A percentile compares a stretch with the other conserved stretches of the same genome.
Conservation (phyloP, 2,113 vertebrate species). For the Zonotrichia leucophrys region DNA sequence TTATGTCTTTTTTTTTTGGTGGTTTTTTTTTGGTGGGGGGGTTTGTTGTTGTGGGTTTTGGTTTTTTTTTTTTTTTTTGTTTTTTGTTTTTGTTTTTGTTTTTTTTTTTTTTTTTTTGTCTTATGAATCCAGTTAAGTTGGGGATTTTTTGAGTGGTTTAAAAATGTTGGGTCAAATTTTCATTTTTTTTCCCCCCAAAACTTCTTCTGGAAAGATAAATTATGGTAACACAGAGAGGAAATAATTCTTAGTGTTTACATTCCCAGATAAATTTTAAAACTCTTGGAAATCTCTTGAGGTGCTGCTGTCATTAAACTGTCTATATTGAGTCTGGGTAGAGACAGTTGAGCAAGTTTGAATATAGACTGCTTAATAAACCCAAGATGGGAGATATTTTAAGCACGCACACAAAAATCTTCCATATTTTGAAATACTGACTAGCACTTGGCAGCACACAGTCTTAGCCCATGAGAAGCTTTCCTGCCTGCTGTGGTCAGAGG, state of each 20-base stretch:
- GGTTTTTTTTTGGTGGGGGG: too few species aligned
- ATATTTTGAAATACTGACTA: neutral
- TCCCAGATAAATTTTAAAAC: neutral
- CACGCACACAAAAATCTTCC: fast-evolving
- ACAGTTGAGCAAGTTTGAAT: neutral
- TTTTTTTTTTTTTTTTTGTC: neutral
- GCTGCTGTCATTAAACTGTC: neutral
- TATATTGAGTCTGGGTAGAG: neutral
- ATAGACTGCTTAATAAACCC: neutral
- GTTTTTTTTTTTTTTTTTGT: neutral
- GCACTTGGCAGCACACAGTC: neutral
- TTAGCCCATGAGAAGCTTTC: neutral
- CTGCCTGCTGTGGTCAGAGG: neutral
- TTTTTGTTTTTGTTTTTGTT: neutral
- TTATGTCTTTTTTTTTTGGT: too few species aligned
- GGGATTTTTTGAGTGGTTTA: neutral
- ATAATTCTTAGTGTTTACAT: neutral
- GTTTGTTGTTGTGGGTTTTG: too few species aligned
- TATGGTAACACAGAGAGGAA: neutral
- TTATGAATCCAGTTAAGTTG: fast-evolving
- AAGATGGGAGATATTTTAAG: neutral
- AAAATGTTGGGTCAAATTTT: neutral
- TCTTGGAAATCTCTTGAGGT: neutral
- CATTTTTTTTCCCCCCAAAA: fast-evolving
- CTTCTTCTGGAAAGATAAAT: neutral